Evolutionary conservation across 2,888 invertebrate genomes (phyloP), one percentile per base, ranked within the genome.

Genomic region (Fragum sueziense): DNA sequence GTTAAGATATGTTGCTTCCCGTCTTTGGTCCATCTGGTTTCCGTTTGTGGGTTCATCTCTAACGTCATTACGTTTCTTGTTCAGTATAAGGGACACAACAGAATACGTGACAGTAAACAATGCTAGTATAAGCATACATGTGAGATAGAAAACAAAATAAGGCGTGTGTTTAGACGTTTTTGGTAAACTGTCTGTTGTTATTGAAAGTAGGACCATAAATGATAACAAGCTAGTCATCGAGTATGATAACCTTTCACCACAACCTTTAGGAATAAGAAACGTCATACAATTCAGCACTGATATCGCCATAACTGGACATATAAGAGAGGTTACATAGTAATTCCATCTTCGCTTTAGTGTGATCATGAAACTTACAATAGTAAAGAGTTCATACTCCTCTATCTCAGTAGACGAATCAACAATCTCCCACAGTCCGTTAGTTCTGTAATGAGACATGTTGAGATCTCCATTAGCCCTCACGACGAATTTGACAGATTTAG

Each of bases 81-180:
- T 9, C 20, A 52, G n/a, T 20, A 52, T 52, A 4, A n/a, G 52
- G n/a, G 52, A 6, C 20, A 20, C 22, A 25, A 57, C 57, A 27
- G 57, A 57, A n/a, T 27, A 57, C 11, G 25, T 22, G 22, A 57
- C 57, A 14, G 57, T 27, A 27, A 57, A 57, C 11, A 57, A 57
- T 2, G 57, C 57, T 7, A 57, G n/a, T 2, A 22, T 27, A 3
- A 57, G n/a, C 57, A 57, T 57, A 25, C 57, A 57, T 25, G 57
- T 6, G 25, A 57, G n/a, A 57, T 61, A 61, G 2, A 61, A 7
- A 3, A 61, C 61, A 31, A 61, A 61, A 20, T 25, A 20, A 1
- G 61, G 20, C 2, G 25, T 61, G 14, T 61, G 61, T 61, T 61
- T 61, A 27, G 61, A 61, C 6, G 61, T 61, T 20, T 61, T 61